Percentiles rank a stretch among this genome's conserved stretches.
phyloP scores from a whole-genome alignment of 2,113 vertebrate genomes.

The Pyrgilauda ruficollis region DNA sequence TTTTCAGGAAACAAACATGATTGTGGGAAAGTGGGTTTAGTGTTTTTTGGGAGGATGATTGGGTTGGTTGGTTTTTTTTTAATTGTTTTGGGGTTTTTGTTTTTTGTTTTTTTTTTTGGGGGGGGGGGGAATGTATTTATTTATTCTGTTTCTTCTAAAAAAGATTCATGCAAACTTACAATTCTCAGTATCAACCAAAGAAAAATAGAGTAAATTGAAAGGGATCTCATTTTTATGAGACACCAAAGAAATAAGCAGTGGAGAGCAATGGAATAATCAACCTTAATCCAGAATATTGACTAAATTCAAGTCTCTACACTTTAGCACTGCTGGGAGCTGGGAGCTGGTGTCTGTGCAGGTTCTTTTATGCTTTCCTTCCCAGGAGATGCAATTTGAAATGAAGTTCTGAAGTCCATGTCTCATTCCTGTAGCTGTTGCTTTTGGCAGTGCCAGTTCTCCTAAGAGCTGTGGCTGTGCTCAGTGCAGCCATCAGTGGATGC shows the following conservation, averaged over 20 bases:
- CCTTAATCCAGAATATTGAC: not conserved
- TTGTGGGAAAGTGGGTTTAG: not conserved
- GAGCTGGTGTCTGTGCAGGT: not conserved
- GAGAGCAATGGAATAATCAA: not conserved
- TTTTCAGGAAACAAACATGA: not conserved
- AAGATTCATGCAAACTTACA: not conserved
- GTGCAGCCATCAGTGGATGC: not conserved
- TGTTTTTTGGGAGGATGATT: not conserved
- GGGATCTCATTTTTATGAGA: not conserved
- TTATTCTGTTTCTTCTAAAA: not conserved
- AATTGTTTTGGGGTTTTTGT: not conserved
- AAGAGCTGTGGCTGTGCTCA: not conserved
- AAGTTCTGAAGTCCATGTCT: not conserved
- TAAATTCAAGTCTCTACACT: not conserved
- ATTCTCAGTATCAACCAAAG: not conserved
- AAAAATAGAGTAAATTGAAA: not conserved
- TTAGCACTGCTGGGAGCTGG: not conserved
- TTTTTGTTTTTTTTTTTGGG: not conserved
- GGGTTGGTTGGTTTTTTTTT: not conserved
- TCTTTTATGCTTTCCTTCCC: not conserved
- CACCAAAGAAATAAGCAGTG: not conserved
- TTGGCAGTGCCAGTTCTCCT: not conserved
- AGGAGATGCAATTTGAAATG: not conserved
- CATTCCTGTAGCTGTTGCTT: not conserved
- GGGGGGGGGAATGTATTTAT: fast-evolving